Base-by-base conservation (phyloP, 2,113 vertebrate genomes). In the Neopipo cinnamomea region DNA sequence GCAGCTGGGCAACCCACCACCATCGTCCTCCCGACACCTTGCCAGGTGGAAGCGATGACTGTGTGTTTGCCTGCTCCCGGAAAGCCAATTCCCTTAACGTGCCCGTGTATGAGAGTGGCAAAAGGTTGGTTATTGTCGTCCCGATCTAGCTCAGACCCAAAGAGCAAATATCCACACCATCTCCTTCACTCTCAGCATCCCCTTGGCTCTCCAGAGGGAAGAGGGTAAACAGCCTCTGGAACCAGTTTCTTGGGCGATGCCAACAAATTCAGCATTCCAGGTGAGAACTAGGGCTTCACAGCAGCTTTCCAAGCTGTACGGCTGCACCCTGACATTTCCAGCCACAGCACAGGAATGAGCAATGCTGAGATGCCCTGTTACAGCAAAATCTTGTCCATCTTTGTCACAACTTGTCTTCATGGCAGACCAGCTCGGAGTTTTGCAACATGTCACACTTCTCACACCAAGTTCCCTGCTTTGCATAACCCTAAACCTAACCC, bases 321-420 rank as follows among this genome's bases (percentile, higher is more conserved):
- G 53, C n/a, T 5, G 2, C 47, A 58, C 22, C 1, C 2, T 6
- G 0, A 19, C 8, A 5, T 37, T 78, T 22, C 55, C 41, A 78
- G 27, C 44, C 23, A 7, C 1, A 1, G 46, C 4, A 2, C 52
- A n/a, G 42, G 8, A 44, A 44, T 0, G 19, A 82, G 42, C 28
- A 58, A 35, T 2, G 28, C 18, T 9, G 2, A 24, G 6, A 10
- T 2, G 7, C 11, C 4, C 5, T 18, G 5, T 2, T 12, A 42
- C 0, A 0, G 41, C 5, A 23, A 25, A 83, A 35, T 8, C 19
- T 67, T 9, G 1, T 5, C 17, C 20, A 14, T 3, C 39, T 53
- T 47, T 17, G 18, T 39, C 7, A 1, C 2, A 0, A 16, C 30
- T 7, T 6, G 2, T 12, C 20, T 59, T 30, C 0, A 0, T 0